phyloP scores from a whole-genome alignment of 2,888 invertebrate genomes.

The Schizaphis graminum region DNA sequence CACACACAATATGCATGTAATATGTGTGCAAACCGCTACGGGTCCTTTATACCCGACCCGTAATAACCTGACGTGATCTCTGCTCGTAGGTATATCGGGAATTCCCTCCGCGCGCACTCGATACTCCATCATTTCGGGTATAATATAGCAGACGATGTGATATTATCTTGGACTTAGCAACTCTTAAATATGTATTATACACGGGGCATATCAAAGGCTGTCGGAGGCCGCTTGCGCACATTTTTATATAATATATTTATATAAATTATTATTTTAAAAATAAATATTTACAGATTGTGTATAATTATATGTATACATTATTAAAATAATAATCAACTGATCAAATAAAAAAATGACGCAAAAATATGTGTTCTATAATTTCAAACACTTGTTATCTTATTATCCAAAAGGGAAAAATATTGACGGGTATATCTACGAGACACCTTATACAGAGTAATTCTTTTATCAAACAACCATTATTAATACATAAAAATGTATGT shows the following conservation, averaged over 20 bases:
- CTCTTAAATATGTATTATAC: too few relatives aligned
- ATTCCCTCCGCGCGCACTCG: neutral
- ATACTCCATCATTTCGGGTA: neutral
- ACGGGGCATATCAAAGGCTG: neutral
- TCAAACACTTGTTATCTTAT: neutral
- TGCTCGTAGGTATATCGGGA: neutral
- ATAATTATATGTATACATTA: neutral
- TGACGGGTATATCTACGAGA: neutral
- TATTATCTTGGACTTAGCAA: neutral
- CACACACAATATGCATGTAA: neutral
- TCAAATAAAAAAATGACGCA: too few relatives aligned
- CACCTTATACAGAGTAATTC: neutral
- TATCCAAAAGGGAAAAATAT: neutral
- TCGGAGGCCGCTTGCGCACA: neutral
- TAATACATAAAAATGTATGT: too few relatives aligned
- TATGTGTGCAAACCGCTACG: neutral
- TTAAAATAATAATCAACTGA: neutral
- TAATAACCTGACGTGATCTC: neutral
- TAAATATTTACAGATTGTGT: neutral
- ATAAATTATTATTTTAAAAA: neutral
- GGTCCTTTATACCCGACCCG: neutral
- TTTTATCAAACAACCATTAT: too few relatives aligned
- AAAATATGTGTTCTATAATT: too few relatives aligned
- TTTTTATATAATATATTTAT: too few relatives aligned
- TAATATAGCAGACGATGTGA: neutral